Conservation (phyloP, 2,888 invertebrate species). For the Anaspis maculata region DNA sequence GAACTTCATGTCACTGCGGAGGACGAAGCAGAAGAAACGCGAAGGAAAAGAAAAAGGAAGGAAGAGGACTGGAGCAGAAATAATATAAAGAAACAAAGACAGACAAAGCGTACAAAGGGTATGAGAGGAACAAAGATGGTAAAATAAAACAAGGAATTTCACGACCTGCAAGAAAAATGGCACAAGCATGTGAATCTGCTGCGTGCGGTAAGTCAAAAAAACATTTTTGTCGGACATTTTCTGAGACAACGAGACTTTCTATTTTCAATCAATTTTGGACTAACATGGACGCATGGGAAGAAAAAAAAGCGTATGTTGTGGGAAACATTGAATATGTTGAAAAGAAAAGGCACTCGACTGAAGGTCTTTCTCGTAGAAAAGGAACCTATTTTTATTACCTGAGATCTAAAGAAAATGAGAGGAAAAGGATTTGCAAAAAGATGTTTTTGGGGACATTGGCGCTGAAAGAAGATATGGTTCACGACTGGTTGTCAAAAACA, state of each 20-base stretch:
- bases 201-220: too few relatives aligned
- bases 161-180: too few relatives aligned
- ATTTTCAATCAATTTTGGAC: too few relatives aligned
- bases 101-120: neutral
- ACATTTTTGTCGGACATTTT: too few relatives aligned
- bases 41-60: neutral
- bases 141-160: too few relatives aligned
- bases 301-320: neutral
- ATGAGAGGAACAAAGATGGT: neutral
- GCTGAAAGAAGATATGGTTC: neutral
- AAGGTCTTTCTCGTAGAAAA: neutral
- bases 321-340: neutral
- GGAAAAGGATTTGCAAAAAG: neutral
- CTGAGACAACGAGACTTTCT: too few relatives aligned
- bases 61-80: neutral
- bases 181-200: too few relatives aligned
- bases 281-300: too few relatives aligned
- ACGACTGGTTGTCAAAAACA: neutral
- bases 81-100: neutral
- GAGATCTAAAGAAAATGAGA: neutral
- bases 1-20: too few relatives aligned
- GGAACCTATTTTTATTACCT: neutral
- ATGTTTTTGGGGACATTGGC: neutral
- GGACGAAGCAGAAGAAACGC: neutral
- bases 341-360: neutral